A percentile compares a stretch with the other conserved stretches of the same genome.
These are phyloP conservation scores for Crenuchus spilurus DNA, from an alignment of 2,797 vertebrate species.

Conservation along the genomic window DNA sequence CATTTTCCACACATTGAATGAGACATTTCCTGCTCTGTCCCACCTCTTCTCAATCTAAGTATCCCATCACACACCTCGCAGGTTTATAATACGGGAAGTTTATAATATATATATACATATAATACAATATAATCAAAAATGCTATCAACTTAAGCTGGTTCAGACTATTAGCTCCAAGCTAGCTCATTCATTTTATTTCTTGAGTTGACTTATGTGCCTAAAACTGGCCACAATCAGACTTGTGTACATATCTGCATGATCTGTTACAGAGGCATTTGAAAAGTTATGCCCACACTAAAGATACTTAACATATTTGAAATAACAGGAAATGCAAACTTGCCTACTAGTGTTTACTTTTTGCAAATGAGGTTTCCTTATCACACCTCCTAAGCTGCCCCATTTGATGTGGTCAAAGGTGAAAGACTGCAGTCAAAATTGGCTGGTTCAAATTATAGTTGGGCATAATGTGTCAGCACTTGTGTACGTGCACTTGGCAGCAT, in stretches of 20 bases:
- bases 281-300: background rate
- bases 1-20: too few relatives aligned
- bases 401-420: background rate
- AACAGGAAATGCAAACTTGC: constrained; percentile 3
- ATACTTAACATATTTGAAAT: constrained; percentile 5
- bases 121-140: too few relatives aligned
- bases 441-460: background rate
- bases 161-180: background rate
- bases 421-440: background rate
- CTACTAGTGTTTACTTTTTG: background rate
- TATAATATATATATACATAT: too few relatives aligned
- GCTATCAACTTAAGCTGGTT: background rate
- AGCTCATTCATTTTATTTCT: background rate
- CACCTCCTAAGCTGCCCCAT: background rate
- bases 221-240: background rate
- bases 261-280: background rate
- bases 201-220: background rate
- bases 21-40: too few relatives aligned
- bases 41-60: too few relatives aligned
- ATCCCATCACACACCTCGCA: too few relatives aligned
- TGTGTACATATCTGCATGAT: background rate
- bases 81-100: too few relatives aligned
- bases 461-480: background rate
- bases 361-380: background rate
- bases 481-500: background rate